Evolutionary conservation across 2,888 invertebrate species (phyloP), one percentile per base, ranked within the genome.

Genomic region (Drosophila macrospina): DNA sequence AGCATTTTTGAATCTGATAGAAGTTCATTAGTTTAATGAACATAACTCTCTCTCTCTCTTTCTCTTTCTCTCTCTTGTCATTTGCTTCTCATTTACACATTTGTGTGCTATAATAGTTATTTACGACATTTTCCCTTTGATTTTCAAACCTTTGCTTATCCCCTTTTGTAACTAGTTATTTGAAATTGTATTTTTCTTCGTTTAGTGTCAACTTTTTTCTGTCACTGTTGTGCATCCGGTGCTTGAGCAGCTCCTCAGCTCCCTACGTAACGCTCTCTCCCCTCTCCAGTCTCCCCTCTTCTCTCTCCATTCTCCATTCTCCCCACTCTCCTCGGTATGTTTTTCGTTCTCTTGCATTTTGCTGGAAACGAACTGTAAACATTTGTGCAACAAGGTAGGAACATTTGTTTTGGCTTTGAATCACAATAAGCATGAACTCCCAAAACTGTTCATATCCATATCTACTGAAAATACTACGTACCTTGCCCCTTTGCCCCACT

Each of bases 361-460:
- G 66, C 55, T 76, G 54, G 45, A 65, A 87, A 54, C 65, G 63
- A 72, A 77, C 50, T 82, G 83, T 74, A 85, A 87, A 77, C 82
- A 87, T 77, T 78, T 82, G 78, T 68, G 69, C 70, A 78, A 83
- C 88, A 82, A 83, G 83, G 86, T 80, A 68, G 61, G 61, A 88
- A 86, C 88, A 82, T 88, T 84, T 74, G 86, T 75, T 86, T 78
- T 86, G 73, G 73, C 80, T 71, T 69, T 68, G 67, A 70, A 73
- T 75, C 73, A 66, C 75, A 86, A 78, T 83, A 80, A 78, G 67
- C 78, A 69, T 76, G 50, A 77, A 61, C 68, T 50, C 30, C 34
- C 28, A 61, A 62, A 62, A 57, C 54, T 39, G 34, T 59, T 41
- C 32, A 47, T 45, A 42, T 48, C 5, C 16, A 42, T 26, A 16